phyloP scores from a whole-genome alignment of 1,140 invertebrate genomes.

The Lepidurus couesii region DNA sequence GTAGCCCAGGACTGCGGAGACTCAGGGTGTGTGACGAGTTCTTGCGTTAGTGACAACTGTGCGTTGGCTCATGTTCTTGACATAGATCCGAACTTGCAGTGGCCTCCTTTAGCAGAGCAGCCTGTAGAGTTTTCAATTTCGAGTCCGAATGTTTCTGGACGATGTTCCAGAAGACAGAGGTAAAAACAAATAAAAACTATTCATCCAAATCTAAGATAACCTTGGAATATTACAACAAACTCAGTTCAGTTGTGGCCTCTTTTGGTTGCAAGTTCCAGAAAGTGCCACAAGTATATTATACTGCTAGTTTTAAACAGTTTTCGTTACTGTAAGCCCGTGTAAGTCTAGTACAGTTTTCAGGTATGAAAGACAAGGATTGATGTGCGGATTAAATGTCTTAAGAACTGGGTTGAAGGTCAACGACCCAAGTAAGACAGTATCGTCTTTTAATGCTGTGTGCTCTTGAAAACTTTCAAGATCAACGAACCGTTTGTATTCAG shows the following conservation, averaged over 20 bases:
- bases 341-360: too few relatives aligned
- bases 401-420: constrained; percentile 5
- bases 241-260: too few relatives aligned
- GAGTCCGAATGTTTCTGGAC: background rate
- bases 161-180: background rate
- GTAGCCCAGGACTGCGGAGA: constrained; percentile 3
- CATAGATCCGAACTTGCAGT: constrained; percentile 5
- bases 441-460: background rate
- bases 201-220: background rate
- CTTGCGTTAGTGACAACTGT: constrained; percentile 5
- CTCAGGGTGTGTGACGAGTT: background rate
- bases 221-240: background rate
- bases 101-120: constrained; percentile 7
- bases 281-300: background rate
- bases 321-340: too few relatives aligned
- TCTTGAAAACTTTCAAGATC: background rate
- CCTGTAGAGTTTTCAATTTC: constrained; percentile 12
- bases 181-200: background rate
- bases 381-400: background rate
- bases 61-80: constrained; percentile 3
- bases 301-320: background rate
- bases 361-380: background rate
- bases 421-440: background rate
- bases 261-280: background rate
- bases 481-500: background rate